A percentile compares a stretch with the other conserved stretches of the same genome.
Evolutionary conservation across 1,140 invertebrate genomes (phyloP).

Genomic region (Drosophila yakuba): DNA sequence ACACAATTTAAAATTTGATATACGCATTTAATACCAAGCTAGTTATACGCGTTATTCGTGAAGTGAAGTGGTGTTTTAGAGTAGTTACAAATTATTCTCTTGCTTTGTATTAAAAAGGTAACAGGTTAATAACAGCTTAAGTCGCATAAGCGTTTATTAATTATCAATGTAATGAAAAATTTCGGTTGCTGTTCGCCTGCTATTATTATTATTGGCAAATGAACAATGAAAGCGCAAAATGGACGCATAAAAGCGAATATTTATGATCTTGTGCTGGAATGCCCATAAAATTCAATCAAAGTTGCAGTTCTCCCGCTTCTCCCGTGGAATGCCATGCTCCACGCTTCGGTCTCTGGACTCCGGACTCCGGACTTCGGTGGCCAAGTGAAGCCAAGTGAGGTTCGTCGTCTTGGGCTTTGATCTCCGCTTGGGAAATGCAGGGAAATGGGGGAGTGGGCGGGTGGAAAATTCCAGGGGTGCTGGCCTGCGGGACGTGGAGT

Average conservation of each 20-base stretch:
- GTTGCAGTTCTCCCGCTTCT: slow-evolving; percentile 28
- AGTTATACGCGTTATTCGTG: too few species aligned
- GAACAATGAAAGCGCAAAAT: slow-evolving; percentile 40
- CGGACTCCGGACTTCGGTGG: not conserved
- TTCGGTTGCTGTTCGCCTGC: slow-evolving; percentile 1
- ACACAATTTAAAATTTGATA: too few species aligned
- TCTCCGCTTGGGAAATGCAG: slow-evolving; percentile 4
- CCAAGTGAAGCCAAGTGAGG: slow-evolving; percentile 25
- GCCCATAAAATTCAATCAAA: slow-evolving; percentile 51
- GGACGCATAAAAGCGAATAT: slow-evolving; percentile 42
- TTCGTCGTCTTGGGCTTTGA: slow-evolving; percentile 41
- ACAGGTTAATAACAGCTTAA: not conserved
- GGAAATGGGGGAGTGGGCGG: not conserved
- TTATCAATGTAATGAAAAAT: slow-evolving; percentile 44
- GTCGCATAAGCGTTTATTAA: slow-evolving; percentile 46
- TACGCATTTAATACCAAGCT: too few species aligned
- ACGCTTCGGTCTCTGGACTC: not conserved
- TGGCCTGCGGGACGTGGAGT: not conserved
- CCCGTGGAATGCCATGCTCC: slow-evolving; percentile 21
- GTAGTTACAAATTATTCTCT: too few species aligned
- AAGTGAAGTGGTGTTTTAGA: too few species aligned
- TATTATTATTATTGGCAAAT: slow-evolving; percentile 32
- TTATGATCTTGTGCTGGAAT: slow-evolving; percentile 42
- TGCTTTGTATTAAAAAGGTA: not conserved
- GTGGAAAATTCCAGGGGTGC: slow-evolving; percentile 19